These are phyloP conservation scores for Archips xylosteana DNA, from an alignment of 2,888 invertebrate genomes.

Conservation along the genomic window DNA sequence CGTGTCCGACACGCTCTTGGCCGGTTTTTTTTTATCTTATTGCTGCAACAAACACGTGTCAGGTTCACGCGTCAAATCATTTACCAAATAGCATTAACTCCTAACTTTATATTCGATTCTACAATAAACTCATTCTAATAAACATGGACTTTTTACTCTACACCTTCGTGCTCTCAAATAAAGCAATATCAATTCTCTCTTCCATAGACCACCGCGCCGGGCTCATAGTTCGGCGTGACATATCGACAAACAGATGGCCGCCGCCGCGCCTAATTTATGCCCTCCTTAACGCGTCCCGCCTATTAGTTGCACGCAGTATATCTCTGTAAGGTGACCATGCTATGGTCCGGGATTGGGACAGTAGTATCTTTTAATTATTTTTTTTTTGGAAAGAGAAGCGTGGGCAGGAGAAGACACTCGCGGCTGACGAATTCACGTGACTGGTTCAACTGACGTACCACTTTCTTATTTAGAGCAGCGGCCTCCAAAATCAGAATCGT, in stretches of 20 bases:
- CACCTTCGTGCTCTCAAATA: background rate
- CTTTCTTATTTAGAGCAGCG: too few species aligned
- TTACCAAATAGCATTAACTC: background rate
- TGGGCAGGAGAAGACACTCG: too few species aligned
- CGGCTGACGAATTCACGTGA: too few species aligned
- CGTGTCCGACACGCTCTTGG: too few species aligned
- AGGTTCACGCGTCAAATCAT: background rate
- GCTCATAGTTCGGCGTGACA: constrained; percentile 65
- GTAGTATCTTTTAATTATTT: background rate
- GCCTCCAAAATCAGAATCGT: too few species aligned
- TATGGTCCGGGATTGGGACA: constrained; percentile 1
- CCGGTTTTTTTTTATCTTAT: too few species aligned
- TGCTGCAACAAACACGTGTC: too few species aligned
- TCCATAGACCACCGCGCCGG: constrained; percentile 17
- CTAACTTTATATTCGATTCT: background rate
- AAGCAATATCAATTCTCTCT: constrained; percentile 13
- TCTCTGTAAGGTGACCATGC: constrained; percentile 63
- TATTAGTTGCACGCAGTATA: constrained; percentile 83
- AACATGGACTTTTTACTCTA: background rate
- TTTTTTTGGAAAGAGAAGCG: background rate
- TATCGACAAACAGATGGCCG: constrained; percentile 84
- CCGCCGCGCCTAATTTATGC: constrained; percentile 83
- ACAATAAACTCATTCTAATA: too few species aligned
- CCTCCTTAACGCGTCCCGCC: constrained; percentile 83
- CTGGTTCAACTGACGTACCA: too few species aligned